Conservation (phyloP, 2,113 vertebrate species). For the Ictidomys tridecemlineatus region DNA sequence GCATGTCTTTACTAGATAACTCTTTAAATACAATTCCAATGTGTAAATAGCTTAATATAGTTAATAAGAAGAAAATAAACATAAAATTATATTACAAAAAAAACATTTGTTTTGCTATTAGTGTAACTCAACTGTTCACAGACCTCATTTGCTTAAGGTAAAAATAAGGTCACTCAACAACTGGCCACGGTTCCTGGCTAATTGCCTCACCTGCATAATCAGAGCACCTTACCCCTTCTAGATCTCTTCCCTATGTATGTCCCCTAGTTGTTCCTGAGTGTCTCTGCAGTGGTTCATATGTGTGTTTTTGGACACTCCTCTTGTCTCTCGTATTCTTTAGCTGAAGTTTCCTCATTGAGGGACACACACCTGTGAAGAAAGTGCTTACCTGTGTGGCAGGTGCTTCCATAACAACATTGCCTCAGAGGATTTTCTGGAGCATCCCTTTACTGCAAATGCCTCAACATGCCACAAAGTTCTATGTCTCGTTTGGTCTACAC, state of each 20-base stretch:
- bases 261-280: background rate
- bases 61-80: conserved; percentile 63
- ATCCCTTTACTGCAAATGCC: background rate
- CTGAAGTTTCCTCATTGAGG: background rate
- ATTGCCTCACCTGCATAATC: background rate
- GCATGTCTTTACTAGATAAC: conserved; percentile 61
- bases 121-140: background rate
- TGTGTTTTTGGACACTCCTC: background rate
- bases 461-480: background rate
- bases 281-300: background rate
- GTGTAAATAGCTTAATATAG: conserved; percentile 51
- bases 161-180: background rate
- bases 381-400: background rate
- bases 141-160: background rate
- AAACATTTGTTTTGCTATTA: background rate
- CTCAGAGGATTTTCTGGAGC: background rate
- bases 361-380: background rate
- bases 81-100: conserved; percentile 35
- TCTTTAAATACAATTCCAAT: conserved; percentile 42
- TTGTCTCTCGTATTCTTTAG: background rate
- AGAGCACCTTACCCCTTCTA: background rate
- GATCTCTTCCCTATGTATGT: background rate
- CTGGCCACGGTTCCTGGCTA: background rate
- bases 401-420: background rate
- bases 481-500: background rate